phyloP scores from a whole-genome alignment of 2,797 vertebrate genomes.

The Thaleichthys pacificus region DNA sequence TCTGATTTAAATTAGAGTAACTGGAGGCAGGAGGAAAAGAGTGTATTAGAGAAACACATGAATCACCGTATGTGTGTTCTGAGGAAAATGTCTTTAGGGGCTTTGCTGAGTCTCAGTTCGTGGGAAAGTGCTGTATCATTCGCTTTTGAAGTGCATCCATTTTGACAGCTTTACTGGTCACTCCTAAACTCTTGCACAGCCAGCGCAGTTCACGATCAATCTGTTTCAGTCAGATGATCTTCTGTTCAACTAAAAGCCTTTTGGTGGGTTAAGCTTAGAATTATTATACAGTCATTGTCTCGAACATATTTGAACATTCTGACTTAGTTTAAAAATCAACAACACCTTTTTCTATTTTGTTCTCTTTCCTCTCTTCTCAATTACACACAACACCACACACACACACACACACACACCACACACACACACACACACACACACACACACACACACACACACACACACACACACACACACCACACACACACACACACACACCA shows the following conservation, averaged over 20 bases:
- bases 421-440: too few species aligned
- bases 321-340: not conserved
- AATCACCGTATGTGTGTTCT: not conserved
- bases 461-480: too few species aligned
- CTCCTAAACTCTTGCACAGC: not conserved
- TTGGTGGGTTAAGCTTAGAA: too few species aligned
- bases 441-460: too few species aligned
- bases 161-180: not conserved
- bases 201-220: not conserved
- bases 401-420: too few species aligned
- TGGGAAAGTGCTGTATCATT: not conserved
- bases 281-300: too few species aligned
- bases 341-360: not conserved
- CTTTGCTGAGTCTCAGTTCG: not conserved
- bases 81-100: not conserved
- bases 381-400: too few species aligned
- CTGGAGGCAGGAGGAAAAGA: too few species aligned
- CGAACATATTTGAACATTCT: too few species aligned
- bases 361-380: conserved; percentile 44
- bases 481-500: too few species aligned
- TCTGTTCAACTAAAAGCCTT: not conserved
- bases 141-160: not conserved
- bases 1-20: too few species aligned
- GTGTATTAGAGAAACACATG: too few species aligned
- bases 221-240: not conserved